Evolutionary conservation across 2,888 invertebrate genomes (phyloP).

Genomic region (Leucoptera coffeella): DNA sequence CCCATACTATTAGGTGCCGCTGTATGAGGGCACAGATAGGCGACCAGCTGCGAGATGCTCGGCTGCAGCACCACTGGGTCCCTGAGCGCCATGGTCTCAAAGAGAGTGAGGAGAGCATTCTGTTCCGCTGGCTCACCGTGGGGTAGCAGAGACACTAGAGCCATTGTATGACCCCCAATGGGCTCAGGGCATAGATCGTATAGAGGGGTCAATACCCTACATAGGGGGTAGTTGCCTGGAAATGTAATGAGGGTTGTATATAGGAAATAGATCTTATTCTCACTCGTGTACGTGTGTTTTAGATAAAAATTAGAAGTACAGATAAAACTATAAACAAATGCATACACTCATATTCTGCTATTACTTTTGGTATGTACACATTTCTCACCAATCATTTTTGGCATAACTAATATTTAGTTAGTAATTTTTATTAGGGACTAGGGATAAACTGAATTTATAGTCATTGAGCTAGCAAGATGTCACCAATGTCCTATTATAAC

Average conservation of each 20-base stretch:
- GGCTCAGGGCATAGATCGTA: slow-evolving; percentile 85
- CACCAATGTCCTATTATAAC: too few species aligned
- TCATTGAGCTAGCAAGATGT: too few species aligned
- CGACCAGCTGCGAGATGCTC: slow-evolving; percentile 75
- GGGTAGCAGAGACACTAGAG: slow-evolving; percentile 72
- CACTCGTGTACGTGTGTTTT: too few species aligned
- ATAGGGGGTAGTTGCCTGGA: slow-evolving; percentile 80
- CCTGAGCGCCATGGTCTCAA: slow-evolving; percentile 74
- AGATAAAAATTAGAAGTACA: too few species aligned
- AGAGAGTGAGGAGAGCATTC: slow-evolving; percentile 74
- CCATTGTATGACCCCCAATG: slow-evolving; percentile 77
- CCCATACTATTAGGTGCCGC: slow-evolving; percentile 27
- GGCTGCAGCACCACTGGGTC: slow-evolving; percentile 76
- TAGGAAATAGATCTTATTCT: too few species aligned
- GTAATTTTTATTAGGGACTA: too few species aligned
- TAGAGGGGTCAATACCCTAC: slow-evolving; percentile 83
- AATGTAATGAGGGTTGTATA: not conserved
- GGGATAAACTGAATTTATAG: too few species aligned
- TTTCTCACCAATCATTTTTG: too few species aligned
- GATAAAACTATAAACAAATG: too few species aligned
- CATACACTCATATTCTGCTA: too few species aligned
- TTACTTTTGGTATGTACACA: too few species aligned
- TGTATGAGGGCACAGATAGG: slow-evolving; percentile 56
- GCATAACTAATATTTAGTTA: too few species aligned
- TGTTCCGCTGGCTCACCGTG: slow-evolving; percentile 84